Evolutionary conservation across 2,113 vertebrate genomes (phyloP).

Genomic region (Cephalopterus ornatus): DNA sequence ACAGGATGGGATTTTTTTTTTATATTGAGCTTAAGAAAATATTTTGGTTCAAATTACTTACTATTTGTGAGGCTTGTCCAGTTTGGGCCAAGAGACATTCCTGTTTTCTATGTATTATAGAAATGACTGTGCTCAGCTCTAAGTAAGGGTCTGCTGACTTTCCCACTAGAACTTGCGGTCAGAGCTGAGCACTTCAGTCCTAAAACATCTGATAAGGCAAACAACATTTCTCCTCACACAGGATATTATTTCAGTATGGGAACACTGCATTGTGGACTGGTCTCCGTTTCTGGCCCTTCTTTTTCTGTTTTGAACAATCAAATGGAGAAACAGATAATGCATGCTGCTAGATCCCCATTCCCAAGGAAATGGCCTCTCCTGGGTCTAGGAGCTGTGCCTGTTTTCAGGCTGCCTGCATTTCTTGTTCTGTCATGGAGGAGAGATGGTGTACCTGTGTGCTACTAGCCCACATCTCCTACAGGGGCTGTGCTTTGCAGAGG

Average conservation of each 20-base stretch:
- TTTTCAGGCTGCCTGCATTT: neutral
- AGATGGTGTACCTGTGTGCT: neutral
- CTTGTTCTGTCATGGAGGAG: neutral
- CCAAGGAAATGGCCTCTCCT: neutral
- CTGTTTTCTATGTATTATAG: neutral
- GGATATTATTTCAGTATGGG: neutral
- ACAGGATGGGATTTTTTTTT: neutral
- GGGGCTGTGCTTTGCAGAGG: neutral
- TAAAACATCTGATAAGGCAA: neutral
- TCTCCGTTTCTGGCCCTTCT: neutral
- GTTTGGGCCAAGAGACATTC: neutral
- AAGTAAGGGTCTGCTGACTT: neutral
- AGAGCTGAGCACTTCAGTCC: neutral
- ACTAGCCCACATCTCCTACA: neutral
- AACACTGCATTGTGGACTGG: neutral
- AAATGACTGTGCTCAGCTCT: neutral
- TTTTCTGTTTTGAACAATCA: neutral
- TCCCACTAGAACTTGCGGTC: neutral
- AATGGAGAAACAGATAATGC: neutral
- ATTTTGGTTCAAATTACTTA: neutral
- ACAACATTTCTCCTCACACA: neutral
- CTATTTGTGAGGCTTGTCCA: neutral
- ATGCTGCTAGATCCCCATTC: neutral
- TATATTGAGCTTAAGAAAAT: neutral
- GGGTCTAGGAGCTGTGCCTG: neutral